Evolutionary conservation across 2,113 vertebrate species (phyloP).

Genomic region (Corythoichthys intestinalis): DNA sequence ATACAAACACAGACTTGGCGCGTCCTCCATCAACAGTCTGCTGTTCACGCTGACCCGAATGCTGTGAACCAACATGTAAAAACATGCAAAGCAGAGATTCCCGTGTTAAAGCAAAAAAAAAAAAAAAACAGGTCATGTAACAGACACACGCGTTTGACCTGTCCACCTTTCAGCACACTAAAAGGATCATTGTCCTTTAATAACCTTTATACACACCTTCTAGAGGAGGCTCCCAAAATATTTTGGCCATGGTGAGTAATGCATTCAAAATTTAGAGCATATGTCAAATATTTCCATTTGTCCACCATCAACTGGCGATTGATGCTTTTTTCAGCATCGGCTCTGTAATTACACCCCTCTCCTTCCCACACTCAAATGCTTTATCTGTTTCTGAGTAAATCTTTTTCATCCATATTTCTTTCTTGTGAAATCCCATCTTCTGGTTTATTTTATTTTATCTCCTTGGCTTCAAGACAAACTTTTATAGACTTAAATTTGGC

Average conservation of each 20-base stretch:
- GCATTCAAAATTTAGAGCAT: not conserved
- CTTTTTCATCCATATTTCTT: not conserved
- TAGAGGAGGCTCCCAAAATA: conserved; percentile 54
- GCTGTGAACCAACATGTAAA: conserved; percentile 39
- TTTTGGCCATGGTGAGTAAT: not conserved
- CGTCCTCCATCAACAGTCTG: conserved; percentile 30
- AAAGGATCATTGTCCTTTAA: conserved; percentile 70
- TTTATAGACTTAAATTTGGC: not conserved
- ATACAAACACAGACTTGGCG: conserved; percentile 17
- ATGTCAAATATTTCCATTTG: not conserved
- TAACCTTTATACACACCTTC: conserved; percentile 56
- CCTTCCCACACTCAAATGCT: not conserved
- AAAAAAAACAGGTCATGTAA: conserved; percentile 16
- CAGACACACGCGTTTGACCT: conserved; percentile 31
- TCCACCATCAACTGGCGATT: not conserved
- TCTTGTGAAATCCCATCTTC: conserved; percentile 6
- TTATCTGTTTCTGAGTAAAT: not conserved
- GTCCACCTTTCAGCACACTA: conserved; percentile 60
- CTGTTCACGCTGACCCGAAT: conserved; percentile 23
- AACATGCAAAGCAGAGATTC: conserved; percentile 32
- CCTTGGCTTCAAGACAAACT: not conserved
- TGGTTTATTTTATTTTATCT: not conserved
- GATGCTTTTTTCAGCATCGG: not conserved
- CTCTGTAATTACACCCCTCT: not conserved
- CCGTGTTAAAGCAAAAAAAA: conserved; percentile 10